phyloP scores from a whole-genome alignment of 2,888 invertebrate genomes.

The Gymnoscelis rufifasciata region DNA sequence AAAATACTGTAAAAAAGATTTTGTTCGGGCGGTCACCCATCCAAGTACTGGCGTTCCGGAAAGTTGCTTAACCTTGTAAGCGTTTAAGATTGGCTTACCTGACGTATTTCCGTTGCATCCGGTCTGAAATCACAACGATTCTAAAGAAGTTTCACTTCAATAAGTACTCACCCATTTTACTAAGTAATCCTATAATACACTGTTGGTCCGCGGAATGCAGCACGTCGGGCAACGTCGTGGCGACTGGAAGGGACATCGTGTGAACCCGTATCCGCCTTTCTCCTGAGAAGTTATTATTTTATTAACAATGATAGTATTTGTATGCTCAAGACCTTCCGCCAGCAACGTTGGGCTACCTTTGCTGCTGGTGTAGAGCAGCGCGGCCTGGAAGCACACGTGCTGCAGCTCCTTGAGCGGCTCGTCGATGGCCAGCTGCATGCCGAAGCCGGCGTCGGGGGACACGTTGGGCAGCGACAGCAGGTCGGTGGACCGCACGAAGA shows the following conservation, averaged over 20 bases:
- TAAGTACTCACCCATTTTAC: slow-evolving; percentile 98
- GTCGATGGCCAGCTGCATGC: slow-evolving; percentile 98
- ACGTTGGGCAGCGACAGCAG: slow-evolving; percentile 96
- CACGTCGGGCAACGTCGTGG: slow-evolving; percentile 89
- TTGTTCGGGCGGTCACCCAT: too few species aligned
- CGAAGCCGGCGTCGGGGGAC: slow-evolving; percentile 98
- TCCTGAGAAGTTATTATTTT: slow-evolving; percentile 69
- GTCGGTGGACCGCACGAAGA: slow-evolving; percentile 99
- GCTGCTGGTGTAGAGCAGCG: slow-evolving; percentile 93
- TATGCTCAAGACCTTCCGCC: too few species aligned
- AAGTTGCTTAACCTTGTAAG: too few species aligned
- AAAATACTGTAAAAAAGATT: too few species aligned
- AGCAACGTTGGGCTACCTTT: slow-evolving; percentile 48
- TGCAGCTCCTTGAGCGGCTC: slow-evolving; percentile 92
- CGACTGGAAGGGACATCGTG: slow-evolving; percentile 96
- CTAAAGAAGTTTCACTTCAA: too few species aligned
- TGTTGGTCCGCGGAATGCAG: slow-evolving; percentile 95
- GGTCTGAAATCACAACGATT: too few species aligned
- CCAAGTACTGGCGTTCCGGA: too few species aligned
- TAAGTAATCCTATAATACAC: slow-evolving; percentile 92
- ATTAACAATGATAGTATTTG: too few species aligned
- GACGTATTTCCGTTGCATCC: too few species aligned
- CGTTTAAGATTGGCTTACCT: too few species aligned
- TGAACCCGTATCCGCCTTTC: slow-evolving; percentile 98
- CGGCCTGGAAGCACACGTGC: slow-evolving; percentile 97